A percentile compares a stretch with the other conserved stretches of the same genome.
Evolutionary conservation across 2,113 vertebrate genomes (phyloP).

Genomic region (Rutilus rutilus): DNA sequence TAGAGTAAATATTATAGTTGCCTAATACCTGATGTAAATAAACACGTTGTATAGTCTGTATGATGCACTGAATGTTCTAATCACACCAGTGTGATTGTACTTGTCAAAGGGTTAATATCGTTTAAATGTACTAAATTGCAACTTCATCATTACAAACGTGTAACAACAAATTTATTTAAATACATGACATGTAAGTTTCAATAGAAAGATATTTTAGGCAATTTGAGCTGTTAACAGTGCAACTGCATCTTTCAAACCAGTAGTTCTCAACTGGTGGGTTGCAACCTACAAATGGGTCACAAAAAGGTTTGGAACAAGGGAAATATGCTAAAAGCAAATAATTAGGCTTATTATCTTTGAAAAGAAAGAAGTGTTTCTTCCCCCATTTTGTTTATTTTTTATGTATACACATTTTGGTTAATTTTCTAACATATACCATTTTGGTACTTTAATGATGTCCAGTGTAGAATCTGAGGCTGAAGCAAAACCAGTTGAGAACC

Average conservation of each 20-base stretch:
- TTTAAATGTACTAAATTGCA: too few relatives aligned
- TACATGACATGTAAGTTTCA: too few relatives aligned
- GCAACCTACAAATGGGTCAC: background rate
- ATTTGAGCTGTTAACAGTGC: background rate
- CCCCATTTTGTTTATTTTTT: background rate
- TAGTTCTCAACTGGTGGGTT: background rate
- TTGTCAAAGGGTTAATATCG: too few relatives aligned
- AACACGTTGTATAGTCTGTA: too few relatives aligned
- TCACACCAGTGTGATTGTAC: too few relatives aligned
- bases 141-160: too few relatives aligned
- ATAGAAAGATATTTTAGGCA: background rate
- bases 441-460: background rate
- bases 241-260: background rate
- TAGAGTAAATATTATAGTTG: too few relatives aligned
- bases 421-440: too few relatives aligned
- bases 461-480: background rate
- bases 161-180: too few relatives aligned
- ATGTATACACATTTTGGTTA: background rate
- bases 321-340: background rate
- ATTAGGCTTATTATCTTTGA: background rate
- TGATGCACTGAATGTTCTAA: too few relatives aligned
- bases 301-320: background rate
- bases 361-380: background rate
- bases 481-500: background rate
- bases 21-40: too few relatives aligned